These are phyloP conservation scores for Calephelis nemesis DNA, from an alignment of 1,140 invertebrate species.

Conservation along the genomic window DNA sequence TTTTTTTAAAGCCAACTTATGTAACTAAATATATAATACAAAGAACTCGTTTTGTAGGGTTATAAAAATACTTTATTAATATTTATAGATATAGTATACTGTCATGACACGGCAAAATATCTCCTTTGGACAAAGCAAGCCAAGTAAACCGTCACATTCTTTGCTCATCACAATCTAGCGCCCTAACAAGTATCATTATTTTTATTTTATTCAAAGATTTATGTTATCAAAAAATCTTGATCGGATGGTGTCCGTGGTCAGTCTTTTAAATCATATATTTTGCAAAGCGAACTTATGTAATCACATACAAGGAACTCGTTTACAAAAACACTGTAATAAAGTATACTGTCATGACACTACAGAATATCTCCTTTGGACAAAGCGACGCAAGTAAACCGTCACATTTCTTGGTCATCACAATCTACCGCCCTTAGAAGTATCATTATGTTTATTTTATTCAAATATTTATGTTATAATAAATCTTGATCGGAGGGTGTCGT, in stretches of 20 bases:
- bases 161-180: not conserved
- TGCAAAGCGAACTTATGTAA: too few species aligned
- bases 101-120: not conserved
- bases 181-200: constrained; percentile 35
- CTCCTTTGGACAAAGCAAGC: not conserved
- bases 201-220: constrained; percentile 31
- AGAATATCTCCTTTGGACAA: not conserved
- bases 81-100: too few species aligned
- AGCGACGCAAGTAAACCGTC: not conserved
- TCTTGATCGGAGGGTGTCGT: too few species aligned
- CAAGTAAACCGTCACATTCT: not conserved
- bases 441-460: constrained; percentile 21
- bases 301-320: too few species aligned
- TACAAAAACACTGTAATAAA: too few species aligned
- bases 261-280: too few species aligned
- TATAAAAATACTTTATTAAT: too few species aligned
- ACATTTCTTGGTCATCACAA: not conserved
- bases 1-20: too few species aligned
- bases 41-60: too few species aligned
- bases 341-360: too few species aligned
- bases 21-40: too few species aligned
- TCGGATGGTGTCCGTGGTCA: constrained; percentile 56
- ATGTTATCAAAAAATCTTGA: constrained; percentile 53
- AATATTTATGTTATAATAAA: too few species aligned
- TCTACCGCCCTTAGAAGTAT: not conserved